A percentile compares a stretch with the other conserved stretches of the same genome.
These are phyloP conservation scores for Diabrotica undecimpunctata DNA, from an alignment of 1,140 invertebrate species.

Conservation along the genomic window DNA sequence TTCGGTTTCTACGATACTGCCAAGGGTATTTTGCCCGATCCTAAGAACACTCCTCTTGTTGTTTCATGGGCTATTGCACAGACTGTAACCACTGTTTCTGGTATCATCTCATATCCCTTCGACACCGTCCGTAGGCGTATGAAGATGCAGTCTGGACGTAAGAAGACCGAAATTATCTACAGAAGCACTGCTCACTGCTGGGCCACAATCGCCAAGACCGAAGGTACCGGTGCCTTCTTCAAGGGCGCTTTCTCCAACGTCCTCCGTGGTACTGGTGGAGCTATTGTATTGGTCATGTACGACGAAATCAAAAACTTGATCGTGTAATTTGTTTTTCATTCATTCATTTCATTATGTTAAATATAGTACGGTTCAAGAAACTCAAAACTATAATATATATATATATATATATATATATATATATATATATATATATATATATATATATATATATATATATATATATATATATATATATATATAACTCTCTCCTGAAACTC, in stretches of 20 bases:
- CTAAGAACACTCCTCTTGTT: slow-evolving; percentile 73
- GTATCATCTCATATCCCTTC: slow-evolving; percentile 80
- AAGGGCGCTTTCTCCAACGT: slow-evolving; percentile 80
- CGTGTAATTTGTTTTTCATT: slow-evolving; percentile 28
- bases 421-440: too few species aligned
- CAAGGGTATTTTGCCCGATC: slow-evolving; percentile 81
- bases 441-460: too few species aligned
- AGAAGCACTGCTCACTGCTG: slow-evolving; percentile 72
- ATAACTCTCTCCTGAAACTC: too few species aligned
- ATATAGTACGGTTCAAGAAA: too few species aligned
- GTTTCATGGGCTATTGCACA: slow-evolving; percentile 80
- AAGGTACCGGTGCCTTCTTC: slow-evolving; percentile 71
- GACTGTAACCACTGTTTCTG: slow-evolving; percentile 46
- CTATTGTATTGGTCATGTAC: slow-evolving; percentile 73
- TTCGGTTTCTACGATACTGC: slow-evolving; percentile 92
- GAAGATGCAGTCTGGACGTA: slow-evolving; percentile 82
- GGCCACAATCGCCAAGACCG: slow-evolving; percentile 62
- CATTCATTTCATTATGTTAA: too few species aligned
- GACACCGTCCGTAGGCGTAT: slow-evolving; percentile 86
- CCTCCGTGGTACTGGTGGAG: slow-evolving; percentile 74
- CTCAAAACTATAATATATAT: too few species aligned
- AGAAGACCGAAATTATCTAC: slow-evolving; percentile 65
- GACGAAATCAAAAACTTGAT: slow-evolving; percentile 71
- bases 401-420: too few species aligned
- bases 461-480: too few species aligned